Evolutionary conservation across 2,113 vertebrate species (phyloP).

Genomic region (Lipophrys pholis): DNA sequence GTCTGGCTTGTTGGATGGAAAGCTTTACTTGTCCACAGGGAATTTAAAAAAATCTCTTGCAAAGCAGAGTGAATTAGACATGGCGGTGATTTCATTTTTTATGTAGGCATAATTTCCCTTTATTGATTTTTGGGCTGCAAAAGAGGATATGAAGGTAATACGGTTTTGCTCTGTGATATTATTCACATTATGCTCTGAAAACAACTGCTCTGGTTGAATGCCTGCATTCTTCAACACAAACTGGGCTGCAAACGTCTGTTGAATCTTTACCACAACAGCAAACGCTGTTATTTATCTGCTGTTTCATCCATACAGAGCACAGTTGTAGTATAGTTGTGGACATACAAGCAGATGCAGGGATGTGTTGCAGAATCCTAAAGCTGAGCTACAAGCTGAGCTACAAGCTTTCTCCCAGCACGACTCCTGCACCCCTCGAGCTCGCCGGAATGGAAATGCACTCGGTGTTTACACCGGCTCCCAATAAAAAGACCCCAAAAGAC

Average conservation of each 20-base stretch:
- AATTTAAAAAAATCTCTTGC: background rate
- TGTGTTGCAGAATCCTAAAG: background rate
- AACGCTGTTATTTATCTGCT: no score
- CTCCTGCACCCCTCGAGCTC: background rate
- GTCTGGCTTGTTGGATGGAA: background rate
- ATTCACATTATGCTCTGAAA: conserved; percentile 13
- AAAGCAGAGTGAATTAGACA: conserved; percentile 9
- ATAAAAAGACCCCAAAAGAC: background rate
- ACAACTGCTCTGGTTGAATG: conserved; percentile 5
- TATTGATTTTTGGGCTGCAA: conserved; percentile 8
- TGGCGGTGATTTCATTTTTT: conserved; percentile 16
- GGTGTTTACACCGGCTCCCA: background rate
- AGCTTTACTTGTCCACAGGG: background rate
- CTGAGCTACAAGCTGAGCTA: background rate
- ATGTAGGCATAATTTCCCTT: conserved; percentile 11
- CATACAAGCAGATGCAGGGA: no score
- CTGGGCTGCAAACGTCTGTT: background rate
- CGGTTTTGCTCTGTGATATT: conserved; percentile 2
- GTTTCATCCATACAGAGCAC: no score
- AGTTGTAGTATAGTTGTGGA: no score
- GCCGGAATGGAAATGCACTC: background rate
- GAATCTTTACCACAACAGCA: no score
- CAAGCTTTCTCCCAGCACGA: background rate
- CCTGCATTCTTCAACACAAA: conserved; percentile 25
- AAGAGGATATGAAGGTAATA: conserved; percentile 9